These are phyloP conservation scores for Caenorhabditis briggsae DNA, from an alignment of 1,140 invertebrate genomes.

Conservation along the genomic window DNA sequence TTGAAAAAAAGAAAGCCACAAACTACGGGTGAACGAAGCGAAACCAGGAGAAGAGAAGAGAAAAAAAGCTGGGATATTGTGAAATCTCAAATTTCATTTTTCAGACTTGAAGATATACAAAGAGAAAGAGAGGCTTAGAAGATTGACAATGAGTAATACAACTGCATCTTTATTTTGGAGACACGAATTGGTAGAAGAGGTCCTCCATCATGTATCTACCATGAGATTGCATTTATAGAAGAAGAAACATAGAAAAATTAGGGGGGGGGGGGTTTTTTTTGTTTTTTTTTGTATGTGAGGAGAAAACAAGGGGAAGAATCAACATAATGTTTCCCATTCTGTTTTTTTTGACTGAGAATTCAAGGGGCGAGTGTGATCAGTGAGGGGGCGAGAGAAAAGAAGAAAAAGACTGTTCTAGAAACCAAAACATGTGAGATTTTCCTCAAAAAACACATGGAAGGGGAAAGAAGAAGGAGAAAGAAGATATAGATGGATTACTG, in stretches of 20 bases:
- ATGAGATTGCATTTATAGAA: too few relatives aligned
- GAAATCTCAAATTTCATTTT: slow-evolving; percentile 28
- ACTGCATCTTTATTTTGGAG: neutral
- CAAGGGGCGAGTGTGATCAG: too few relatives aligned
- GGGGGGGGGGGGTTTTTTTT: too few relatives aligned
- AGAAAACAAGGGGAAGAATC: too few relatives aligned
- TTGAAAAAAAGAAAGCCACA: slow-evolving; percentile 41
- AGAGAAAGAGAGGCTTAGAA: neutral
- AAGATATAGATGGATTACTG: neutral
- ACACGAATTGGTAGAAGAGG: too few relatives aligned
- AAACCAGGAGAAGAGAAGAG: slow-evolving; percentile 13
- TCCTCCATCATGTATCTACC: too few relatives aligned
- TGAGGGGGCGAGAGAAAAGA: neutral
- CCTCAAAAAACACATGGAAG: neutral
- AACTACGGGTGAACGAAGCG: slow-evolving; percentile 14
- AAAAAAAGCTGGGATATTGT: neutral
- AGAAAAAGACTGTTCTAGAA: neutral
- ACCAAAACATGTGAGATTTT: neutral
- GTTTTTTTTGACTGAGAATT: too few relatives aligned
- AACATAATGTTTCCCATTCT: too few relatives aligned
- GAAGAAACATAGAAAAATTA: too few relatives aligned
- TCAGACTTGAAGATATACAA: neutral
- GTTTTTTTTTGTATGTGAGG: too few relatives aligned
- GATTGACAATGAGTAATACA: neutral
- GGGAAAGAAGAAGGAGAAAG: neutral